Evolutionary conservation across 30 jellyfish, hydroid and myxozoan species (phyloP), one percentile per base, ranked within the genome.

Genomic region (Chrysaora quinquecirrha): DNA sequence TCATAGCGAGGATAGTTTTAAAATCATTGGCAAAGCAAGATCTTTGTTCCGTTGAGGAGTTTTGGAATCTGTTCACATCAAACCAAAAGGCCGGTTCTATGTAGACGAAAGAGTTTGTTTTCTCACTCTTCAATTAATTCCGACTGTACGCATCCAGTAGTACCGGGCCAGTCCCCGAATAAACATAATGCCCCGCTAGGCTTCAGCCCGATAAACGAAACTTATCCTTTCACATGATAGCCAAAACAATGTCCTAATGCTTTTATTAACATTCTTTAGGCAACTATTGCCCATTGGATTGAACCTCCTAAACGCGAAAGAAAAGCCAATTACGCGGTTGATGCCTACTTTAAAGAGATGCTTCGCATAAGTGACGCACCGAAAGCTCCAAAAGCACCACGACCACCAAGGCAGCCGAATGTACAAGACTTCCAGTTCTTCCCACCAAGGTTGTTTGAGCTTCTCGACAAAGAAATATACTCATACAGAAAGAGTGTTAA

Each of bases 231-330:
- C n/a, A n/a, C n/a, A n/a, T n/a, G n/a, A n/a, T n/a, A n/a, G n/a
- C n/a, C n/a, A n/a, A 76, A 16, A 11, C 1, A 16, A 6, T 19
- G 6, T 16, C 14, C 30, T 35, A 3, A 46, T 30, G 1, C 16
- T 30, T 11, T 71, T 21, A 10, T 46, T 0, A 0, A 1, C 21
- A 30, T 63, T 64, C 32, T 24, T 2, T 70, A 66, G 91, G 58
- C 12, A 23, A 65, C 85, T 21, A 30, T 91, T 50, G 87, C 96
- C 31, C 84, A 89, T 48, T 95, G 99, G 99, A 89, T 95, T 48
- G 99, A 95, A 75, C 99, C 99, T 1, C 99, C 99, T 32, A 95
- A 95, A 78, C 98, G 99, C 25, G 99, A 95, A 87, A 56, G 99
- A 4, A 89, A 89, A 67, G 99, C 97, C 61, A 95, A 95, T 64